A percentile compares a stretch with the other conserved stretches of the same genome.
These are phyloP conservation scores for Ophioninae sp. DNA, from an alignment of 2,888 invertebrate genomes.

Conservation along the genomic window DNA sequence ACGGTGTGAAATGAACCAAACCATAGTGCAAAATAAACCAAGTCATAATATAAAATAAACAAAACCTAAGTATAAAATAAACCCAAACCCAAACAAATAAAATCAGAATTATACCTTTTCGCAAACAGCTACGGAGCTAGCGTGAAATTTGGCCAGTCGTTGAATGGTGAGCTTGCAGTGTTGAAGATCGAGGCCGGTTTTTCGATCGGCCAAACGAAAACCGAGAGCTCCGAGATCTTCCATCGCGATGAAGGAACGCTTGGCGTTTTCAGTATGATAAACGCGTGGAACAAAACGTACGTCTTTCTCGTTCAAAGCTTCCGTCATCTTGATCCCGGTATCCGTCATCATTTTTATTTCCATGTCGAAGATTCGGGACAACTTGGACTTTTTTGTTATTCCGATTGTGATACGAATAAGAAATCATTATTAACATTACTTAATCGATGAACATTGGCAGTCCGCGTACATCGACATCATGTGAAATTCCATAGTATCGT, in stretches of 20 bases:
- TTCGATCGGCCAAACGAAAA: slow-evolving; percentile 82
- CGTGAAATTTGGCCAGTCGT: slow-evolving; percentile 83
- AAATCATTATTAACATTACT: slow-evolving; percentile 42
- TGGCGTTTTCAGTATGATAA: slow-evolving; percentile 71
- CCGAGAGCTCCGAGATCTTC: slow-evolving; percentile 73
- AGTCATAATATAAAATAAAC: too few relatives aligned
- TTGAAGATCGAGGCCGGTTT: slow-evolving; percentile 82
- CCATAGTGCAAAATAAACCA: too few relatives aligned
- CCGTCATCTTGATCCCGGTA: slow-evolving; percentile 12
- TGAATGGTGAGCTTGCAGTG: slow-evolving; percentile 82
- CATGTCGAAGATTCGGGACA: not conserved
- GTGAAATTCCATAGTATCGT: too few relatives aligned
- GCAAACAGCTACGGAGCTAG: slow-evolving; percentile 82
- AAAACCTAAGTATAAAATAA: too few relatives aligned
- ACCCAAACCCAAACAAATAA: too few relatives aligned
- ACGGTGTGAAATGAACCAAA: too few relatives aligned
- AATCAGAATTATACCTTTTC: slow-evolving; percentile 75
- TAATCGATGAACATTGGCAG: too few relatives aligned
- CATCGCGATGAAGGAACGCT: slow-evolving; percentile 78
- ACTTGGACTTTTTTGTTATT: not conserved
- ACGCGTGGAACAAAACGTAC: slow-evolving; percentile 9
- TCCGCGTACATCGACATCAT: too few relatives aligned
- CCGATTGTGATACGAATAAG: not conserved
- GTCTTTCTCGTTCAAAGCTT: slow-evolving; percentile 22
- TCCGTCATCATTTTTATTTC: slow-evolving; percentile 12